Conservation (phyloP, 2,888 invertebrate genomes). For the Pemphredon lugubris region DNA sequence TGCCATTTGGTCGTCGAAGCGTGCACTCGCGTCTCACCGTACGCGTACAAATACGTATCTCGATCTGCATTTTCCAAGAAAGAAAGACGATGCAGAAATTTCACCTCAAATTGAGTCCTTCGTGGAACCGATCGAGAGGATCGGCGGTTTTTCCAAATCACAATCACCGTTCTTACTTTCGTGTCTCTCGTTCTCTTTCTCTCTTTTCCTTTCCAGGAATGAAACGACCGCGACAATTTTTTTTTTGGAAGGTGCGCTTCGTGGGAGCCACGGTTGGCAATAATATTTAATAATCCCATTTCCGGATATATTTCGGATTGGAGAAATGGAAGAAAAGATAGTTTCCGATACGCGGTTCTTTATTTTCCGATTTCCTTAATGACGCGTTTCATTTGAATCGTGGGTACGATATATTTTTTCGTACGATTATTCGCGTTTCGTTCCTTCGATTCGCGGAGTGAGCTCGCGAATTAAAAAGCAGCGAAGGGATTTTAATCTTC, state of each 20-base stretch:
- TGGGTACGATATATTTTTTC: no score
- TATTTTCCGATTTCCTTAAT: neutral
- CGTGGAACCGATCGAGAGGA: constrained; percentile 40
- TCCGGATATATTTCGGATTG: no score
- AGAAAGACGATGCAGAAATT: neutral
- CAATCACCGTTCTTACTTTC: constrained; percentile 26
- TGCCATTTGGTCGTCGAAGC: constrained; percentile 25
- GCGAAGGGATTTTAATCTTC: constrained; percentile 27
- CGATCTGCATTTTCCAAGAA: neutral
- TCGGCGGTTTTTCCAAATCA: constrained; percentile 34
- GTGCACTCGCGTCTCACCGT: neutral
- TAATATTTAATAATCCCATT: no score
- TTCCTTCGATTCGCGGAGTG: neutral
- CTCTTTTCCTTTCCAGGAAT: neutral
- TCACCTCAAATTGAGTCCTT: constrained; percentile 41
- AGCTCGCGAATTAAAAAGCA: neutral
- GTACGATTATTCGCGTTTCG: neutral
- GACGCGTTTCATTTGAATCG: constrained; percentile 13
- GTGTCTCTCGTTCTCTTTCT: neutral
- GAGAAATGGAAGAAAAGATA: no score
- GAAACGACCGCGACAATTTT: neutral
- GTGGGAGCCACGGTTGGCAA: no score
- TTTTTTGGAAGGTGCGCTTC: no score
- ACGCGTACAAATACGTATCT: neutral
- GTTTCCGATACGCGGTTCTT: no score